Conservation (phyloP, 2,797 vertebrate species). For the Enteromius anoplus region DNA sequence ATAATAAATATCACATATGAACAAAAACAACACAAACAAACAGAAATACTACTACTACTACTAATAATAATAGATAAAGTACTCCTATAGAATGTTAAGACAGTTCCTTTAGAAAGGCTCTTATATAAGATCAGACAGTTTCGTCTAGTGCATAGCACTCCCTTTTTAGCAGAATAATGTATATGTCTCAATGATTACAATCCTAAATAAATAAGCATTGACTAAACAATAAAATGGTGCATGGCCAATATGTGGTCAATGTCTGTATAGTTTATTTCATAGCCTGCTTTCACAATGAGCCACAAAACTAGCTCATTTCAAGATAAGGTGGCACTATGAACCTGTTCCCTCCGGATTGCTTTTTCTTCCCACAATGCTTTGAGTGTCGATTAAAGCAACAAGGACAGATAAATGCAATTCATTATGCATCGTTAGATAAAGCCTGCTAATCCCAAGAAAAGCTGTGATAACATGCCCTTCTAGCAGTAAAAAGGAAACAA, state of each 20-base stretch:
- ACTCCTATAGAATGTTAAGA: background rate
- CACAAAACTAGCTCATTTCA: conserved; percentile 40
- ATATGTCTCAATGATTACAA: background rate
- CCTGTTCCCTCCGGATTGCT: conserved; percentile 24
- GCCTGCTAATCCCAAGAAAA: conserved; percentile 49
- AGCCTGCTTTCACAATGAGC: conserved; percentile 23
- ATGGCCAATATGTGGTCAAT: background rate
- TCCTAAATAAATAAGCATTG: conserved; percentile 11
- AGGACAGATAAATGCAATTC: conserved; percentile 43
- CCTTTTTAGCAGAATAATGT: background rate
- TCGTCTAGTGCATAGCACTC: background rate
- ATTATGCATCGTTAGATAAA: conserved; percentile 48
- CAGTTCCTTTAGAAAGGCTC: background rate
- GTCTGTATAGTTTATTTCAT: conserved; percentile 36
- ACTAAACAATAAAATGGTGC: conserved; percentile 15
- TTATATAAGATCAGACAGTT: background rate
- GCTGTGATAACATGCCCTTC: conserved; percentile 46
- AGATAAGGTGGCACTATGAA: conserved; percentile 41
- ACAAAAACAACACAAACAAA: no score
- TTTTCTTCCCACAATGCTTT: conserved; percentile 40
- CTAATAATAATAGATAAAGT: background rate
- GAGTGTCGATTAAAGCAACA: conserved; percentile 47
- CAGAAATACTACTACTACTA: no score
- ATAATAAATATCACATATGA: no score
- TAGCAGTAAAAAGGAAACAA: conserved; percentile 38